Percentiles rank a stretch among this genome's conserved stretches.
Evolutionary conservation across 1,140 invertebrate species (phyloP).

Genomic region (Sitophilus oryzae): DNA sequence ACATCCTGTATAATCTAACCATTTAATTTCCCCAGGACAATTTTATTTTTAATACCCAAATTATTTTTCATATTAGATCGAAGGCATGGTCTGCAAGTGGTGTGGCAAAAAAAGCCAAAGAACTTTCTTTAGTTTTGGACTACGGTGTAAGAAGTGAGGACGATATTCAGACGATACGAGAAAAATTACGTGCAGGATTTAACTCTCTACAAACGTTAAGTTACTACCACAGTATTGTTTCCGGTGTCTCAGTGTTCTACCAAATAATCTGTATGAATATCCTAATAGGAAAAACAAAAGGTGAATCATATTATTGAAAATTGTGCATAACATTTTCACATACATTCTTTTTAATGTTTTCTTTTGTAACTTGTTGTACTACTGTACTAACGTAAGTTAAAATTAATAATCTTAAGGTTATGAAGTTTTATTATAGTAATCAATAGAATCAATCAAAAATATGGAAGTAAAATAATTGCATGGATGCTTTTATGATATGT

Average conservation of each 20-base stretch:
- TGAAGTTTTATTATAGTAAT: too few relatives aligned
- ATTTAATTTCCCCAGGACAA: too few relatives aligned
- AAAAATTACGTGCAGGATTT: slow-evolving; percentile 35
- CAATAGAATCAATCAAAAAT: too few relatives aligned
- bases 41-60: too few relatives aligned
- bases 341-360: too few relatives aligned
- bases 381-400: too few relatives aligned
- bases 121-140: slow-evolving; percentile 12
- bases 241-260: slow-evolving; percentile 43
- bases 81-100: neutral
- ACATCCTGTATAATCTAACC: too few relatives aligned
- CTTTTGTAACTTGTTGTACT: too few relatives aligned
- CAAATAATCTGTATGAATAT: slow-evolving; percentile 1
- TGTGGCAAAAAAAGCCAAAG: slow-evolving; percentile 1
- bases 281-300: neutral
- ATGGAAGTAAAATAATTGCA: too few relatives aligned
- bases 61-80: neutral
- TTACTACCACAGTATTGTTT: slow-evolving; percentile 43
- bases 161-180: slow-evolving; percentile 38
- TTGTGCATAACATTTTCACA: neutral
- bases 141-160: slow-evolving; percentile 32
- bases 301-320: neutral
- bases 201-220: slow-evolving; percentile 29
- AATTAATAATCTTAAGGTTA: too few relatives aligned
- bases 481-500: too few relatives aligned